phyloP scores from a whole-genome alignment of 1,140 invertebrate genomes.

The Reticulitermes speratus region DNA sequence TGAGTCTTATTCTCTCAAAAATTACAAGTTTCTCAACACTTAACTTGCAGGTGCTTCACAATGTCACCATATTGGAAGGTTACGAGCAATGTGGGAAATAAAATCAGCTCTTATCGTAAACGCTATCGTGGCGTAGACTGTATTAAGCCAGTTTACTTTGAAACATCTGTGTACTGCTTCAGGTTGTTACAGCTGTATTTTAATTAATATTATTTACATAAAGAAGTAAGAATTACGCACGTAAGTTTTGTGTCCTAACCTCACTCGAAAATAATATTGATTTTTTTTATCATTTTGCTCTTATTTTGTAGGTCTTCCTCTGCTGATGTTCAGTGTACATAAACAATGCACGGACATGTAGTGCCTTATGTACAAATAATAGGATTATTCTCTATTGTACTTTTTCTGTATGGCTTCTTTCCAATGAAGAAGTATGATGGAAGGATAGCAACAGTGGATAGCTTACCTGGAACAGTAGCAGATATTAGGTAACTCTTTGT shows the following conservation, averaged over 20 bases:
- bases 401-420: constrained; percentile 63
- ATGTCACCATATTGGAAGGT: neutral
- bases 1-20: neutral
- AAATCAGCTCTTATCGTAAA: neutral
- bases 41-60: neutral
- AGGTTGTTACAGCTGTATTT: neutral
- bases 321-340: neutral
- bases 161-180: neutral
- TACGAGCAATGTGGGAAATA: neutral
- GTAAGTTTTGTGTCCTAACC: neutral
- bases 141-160: too few species aligned
- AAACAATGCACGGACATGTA: neutral
- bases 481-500: constrained; percentile 42
- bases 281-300: neutral
- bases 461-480: constrained; percentile 55
- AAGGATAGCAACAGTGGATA: constrained; percentile 48
- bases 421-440: constrained; percentile 54
- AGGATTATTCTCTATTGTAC: constrained; percentile 43
- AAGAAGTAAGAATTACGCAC: neutral
- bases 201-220: neutral
- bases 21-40: neutral
- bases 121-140: neutral
- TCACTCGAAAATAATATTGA: neutral
- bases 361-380: neutral
- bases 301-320: neutral